phyloP scores from a whole-genome alignment of 2,888 invertebrate species.

The Seira ritae region DNA sequence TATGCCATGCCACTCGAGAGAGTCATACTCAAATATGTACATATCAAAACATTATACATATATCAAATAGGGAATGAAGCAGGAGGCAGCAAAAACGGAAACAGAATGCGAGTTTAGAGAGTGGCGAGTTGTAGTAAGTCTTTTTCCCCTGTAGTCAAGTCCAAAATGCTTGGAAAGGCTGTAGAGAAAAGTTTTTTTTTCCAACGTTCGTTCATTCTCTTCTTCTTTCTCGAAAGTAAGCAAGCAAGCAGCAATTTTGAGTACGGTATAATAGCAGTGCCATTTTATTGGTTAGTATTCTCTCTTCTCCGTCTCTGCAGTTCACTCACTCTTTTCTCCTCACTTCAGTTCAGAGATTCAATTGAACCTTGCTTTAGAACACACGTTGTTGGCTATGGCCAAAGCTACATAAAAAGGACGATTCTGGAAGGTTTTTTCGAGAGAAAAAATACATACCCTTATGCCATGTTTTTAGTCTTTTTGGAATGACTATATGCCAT shows the following conservation, averaged over 20 bases:
- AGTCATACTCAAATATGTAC: not conserved
- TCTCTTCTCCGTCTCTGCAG: not conserved
- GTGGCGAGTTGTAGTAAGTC: not conserved
- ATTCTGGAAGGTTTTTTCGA: not conserved
- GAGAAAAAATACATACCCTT: not conserved
- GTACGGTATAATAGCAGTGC: slow-evolving; percentile 17
- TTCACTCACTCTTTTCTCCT: slow-evolving; percentile 1
- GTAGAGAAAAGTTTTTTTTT: not conserved
- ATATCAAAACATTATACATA: not conserved
- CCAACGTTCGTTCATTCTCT: not conserved
- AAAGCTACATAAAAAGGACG: not conserved
- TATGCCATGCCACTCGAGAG: slow-evolving; percentile 15
- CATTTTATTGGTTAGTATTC: slow-evolving; percentile 32
- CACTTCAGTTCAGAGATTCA: slow-evolving; percentile 45
- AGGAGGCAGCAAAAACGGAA: not conserved
- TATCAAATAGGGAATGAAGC: not conserved
- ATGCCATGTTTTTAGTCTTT: not conserved
- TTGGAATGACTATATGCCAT: not conserved
- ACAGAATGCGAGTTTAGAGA: not conserved
- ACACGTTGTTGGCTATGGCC: slow-evolving; percentile 15
- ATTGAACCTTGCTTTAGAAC: slow-evolving; percentile 32
- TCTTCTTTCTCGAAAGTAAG: not conserved
- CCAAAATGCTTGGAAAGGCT: not conserved
- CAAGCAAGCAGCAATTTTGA: not conserved
- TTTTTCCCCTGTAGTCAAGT: not conserved